Evolutionary conservation across 1,140 invertebrate genomes (phyloP), one percentile per base, ranked within the genome.

Genomic region (Papilio dardanus): DNA sequence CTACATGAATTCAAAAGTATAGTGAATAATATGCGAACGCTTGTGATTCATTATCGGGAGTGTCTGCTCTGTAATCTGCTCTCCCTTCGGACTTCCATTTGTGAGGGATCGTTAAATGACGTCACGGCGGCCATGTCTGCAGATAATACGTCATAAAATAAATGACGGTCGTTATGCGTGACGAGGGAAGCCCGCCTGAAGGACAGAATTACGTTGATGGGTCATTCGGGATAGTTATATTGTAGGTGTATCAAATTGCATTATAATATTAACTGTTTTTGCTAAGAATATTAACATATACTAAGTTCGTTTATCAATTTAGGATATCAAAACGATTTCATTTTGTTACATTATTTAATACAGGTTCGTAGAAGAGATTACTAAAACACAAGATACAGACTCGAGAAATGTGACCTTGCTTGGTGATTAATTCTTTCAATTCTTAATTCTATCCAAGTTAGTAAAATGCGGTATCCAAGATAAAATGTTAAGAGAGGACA

Each of bases 91-190:
- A 71, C 40, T 54, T 69, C 42, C 69, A 71, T 54, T 28, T 24
- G 14, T 42, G 69, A 42, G 46, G 30, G 71, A 73, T 73, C 71
- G 71, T 71, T 73, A 73, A 73, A 58, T 73, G 71, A 73, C 71
- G 71, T 73, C 71, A 73, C 71, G 2, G 46, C 71, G 46, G 42
- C 71, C 71, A 73, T 58, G 42, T 73, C 46, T 58, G 71, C 46
- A 58, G 46, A 73, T 73, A 73, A 73, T 73, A 73, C 71, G 71
- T 58, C 71, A 73, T 73, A 73, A 73, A 73, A 54, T 73, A 73
- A 73, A 73, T 73, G n/a, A 73, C 30, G 21, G 46, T 54, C 68
- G 68, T 71, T 71, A 71, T 31, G 40, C 28, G 40, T 30, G 50
- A 24, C 71, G 16, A 73, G 35, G 46, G 71, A 33, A 73, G 50